Percentiles rank a stretch among this genome's conserved stretches.
phyloP scores from a whole-genome alignment of 2,797 vertebrate species.

The Myiotriccus ornatus region DNA sequence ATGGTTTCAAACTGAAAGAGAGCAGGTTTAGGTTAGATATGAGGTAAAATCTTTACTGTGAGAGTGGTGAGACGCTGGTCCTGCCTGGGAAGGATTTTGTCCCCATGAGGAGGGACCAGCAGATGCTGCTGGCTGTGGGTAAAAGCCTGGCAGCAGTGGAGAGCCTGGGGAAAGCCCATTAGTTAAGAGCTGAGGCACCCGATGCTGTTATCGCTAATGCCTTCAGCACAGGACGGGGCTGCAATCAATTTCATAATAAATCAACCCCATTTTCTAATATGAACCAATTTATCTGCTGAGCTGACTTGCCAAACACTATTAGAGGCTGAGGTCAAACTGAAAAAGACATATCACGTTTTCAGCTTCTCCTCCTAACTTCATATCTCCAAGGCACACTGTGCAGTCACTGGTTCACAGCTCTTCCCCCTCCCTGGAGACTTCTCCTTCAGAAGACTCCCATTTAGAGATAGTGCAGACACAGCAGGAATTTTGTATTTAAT shows the following conservation, averaged over 20 bases:
- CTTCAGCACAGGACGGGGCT: neutral
- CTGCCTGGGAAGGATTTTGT: neutral
- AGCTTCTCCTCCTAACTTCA: constrained; percentile 15
- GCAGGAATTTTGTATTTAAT: constrained; percentile 29
- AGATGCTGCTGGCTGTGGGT: neutral
- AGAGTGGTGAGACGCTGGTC: neutral
- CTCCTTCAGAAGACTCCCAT: constrained; percentile 14
- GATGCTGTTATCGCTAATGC: constrained; percentile 36
- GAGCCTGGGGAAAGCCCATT: constrained; percentile 29
- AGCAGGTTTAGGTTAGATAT: neutral
- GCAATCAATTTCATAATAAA: constrained; percentile 68
- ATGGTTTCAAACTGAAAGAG: neutral
- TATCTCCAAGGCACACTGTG: neutral
- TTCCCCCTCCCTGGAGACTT: constrained; percentile 9
- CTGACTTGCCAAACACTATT: constrained; percentile 55
- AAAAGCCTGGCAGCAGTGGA: neutral
- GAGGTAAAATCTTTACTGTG: neutral
- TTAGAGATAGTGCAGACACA: constrained; percentile 8
- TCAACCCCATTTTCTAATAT: constrained; percentile 51
- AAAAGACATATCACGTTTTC: constrained; percentile 44
- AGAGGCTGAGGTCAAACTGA: constrained; percentile 61
- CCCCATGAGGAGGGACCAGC: neutral
- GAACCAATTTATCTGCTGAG: constrained; percentile 51
- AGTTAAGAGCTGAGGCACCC: constrained; percentile 35
- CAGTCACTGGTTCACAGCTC: constrained; percentile 13